Conservation (phyloP, 1,140 invertebrate species). For the Theocolax elegans region DNA sequence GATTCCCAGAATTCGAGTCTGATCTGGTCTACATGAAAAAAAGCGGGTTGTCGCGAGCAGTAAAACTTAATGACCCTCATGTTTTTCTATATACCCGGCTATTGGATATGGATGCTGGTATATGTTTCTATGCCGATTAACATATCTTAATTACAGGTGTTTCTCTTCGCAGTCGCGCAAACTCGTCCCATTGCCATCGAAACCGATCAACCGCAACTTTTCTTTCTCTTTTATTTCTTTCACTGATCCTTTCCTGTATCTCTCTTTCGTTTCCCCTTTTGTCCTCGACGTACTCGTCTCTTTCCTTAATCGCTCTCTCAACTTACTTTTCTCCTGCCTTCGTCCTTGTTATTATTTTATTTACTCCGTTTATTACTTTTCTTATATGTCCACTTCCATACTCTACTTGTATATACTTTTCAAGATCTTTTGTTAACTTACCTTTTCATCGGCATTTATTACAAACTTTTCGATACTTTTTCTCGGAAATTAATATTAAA, state of each 20-base stretch:
- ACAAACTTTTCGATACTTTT: too few relatives aligned
- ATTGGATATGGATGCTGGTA: constrained; percentile 35
- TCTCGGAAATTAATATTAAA: too few relatives aligned
- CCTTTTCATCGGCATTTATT: too few relatives aligned
- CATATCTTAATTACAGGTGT: constrained; percentile 63
- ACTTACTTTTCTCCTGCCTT: constrained; percentile 39
- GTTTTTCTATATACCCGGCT: not conserved
- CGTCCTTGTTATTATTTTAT: constrained; percentile 42
- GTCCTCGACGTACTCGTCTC: constrained; percentile 10
- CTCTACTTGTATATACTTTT: not conserved
- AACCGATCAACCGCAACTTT: constrained; percentile 45
- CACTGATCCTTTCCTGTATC: not conserved
- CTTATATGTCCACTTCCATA: not conserved
- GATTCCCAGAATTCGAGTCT: too few relatives aligned
- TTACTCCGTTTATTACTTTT: constrained; percentile 19
- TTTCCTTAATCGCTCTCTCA: constrained; percentile 34
- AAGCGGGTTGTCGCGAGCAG: not conserved
- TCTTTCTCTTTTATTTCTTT: constrained; percentile 35
- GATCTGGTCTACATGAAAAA: not conserved
- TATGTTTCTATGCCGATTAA: constrained; percentile 53
- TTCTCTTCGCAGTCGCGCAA: constrained; percentile 48
- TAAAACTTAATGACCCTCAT: constrained; percentile 28
- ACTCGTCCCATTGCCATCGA: constrained; percentile 45
- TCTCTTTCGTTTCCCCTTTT: constrained; percentile 11
- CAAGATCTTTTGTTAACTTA: constrained; percentile 14